Conservation (phyloP, 1,140 invertebrate genomes). For the Drosophila tani region DNA sequence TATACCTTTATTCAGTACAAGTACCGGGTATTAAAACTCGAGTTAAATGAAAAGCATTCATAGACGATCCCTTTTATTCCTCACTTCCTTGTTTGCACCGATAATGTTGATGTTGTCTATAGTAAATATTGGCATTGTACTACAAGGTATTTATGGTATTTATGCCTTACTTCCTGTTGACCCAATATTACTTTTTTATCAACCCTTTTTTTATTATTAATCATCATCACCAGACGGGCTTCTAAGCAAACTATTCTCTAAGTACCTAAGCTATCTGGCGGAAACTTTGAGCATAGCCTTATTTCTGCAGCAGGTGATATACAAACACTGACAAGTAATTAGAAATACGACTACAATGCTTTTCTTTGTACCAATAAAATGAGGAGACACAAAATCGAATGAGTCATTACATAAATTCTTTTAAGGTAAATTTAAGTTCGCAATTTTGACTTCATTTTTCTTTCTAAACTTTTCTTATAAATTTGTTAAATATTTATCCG, state of each 20-base stretch:
- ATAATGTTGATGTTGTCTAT: neutral
- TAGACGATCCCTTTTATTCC: conserved; percentile 21
- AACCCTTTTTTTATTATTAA: neutral
- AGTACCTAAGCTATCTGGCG: neutral
- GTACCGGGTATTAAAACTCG: neutral
- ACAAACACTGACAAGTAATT: neutral
- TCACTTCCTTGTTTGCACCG: conserved; percentile 9
- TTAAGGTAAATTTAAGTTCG: no score
- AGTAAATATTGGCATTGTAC: conserved; percentile 17
- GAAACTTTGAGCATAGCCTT: no score
- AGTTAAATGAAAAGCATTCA: conserved; percentile 11
- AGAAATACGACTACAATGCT: neutral
- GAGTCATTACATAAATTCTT: neutral
- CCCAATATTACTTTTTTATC: conserved; percentile 16
- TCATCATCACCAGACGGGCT: neutral
- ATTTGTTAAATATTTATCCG: no score
- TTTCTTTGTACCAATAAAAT: neutral
- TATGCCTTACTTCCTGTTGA: conserved; percentile 56
- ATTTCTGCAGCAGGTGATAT: neutral
- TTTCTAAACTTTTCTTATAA: neutral
- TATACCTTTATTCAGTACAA: neutral
- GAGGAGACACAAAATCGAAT: no score
- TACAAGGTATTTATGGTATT: conserved; percentile 23
- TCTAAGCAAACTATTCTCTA: neutral
- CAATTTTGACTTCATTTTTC: no score